Evolutionary conservation across 2,113 vertebrate species (phyloP), one percentile per base, ranked within the genome.

Genomic region (Vimba vimba): DNA sequence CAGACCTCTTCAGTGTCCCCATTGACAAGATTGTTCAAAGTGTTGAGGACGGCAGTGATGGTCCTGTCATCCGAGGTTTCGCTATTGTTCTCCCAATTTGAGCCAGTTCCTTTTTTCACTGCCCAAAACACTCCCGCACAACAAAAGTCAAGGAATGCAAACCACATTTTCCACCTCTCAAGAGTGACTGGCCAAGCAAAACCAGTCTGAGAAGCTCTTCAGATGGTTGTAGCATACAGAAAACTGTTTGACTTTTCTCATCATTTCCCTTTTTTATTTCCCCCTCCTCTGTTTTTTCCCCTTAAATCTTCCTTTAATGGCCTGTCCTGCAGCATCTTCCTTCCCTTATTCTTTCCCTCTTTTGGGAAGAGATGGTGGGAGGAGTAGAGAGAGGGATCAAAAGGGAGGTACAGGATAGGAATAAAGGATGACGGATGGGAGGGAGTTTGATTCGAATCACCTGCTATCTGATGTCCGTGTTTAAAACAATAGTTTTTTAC

Each of bases 1-100:
- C 95, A 23, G 86, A 64, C 94, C 94, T 95, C 95, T 97, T 96
- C 94, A 95, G 95, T 93, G 95, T 97, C 94, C 93, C 93, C 94
- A 94, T 96, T 98, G 97, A 99, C 97, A 98, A 97, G 97, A 96
- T 62, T 96, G 95, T 97, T 98, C 96, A 97, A 97, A 97, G 97
- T 98, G 95, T 96, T 94, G 95, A 95, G 96, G 97, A 96, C 95
- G 94, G 92, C 96, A 95, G 95, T 94, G 94, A 96, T 95, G 64
- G 96, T 94, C 96, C 95, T 96, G 96, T 96, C 96, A 91, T 96
- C 95, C 96, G 97, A 97, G 96, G 96, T 95, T 95, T 92, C 6
- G 74, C 94, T 90, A 97, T 97, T 98, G 97, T 98, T 91, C 95
- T 88, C 89, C 36, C 88, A 94, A 94, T 95, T 85, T 89, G 94